Percentiles rank a stretch among this genome's conserved stretches.
Conservation (phyloP, 2,113 vertebrate genomes). For the Shinisaurus crocodilurus region DNA sequence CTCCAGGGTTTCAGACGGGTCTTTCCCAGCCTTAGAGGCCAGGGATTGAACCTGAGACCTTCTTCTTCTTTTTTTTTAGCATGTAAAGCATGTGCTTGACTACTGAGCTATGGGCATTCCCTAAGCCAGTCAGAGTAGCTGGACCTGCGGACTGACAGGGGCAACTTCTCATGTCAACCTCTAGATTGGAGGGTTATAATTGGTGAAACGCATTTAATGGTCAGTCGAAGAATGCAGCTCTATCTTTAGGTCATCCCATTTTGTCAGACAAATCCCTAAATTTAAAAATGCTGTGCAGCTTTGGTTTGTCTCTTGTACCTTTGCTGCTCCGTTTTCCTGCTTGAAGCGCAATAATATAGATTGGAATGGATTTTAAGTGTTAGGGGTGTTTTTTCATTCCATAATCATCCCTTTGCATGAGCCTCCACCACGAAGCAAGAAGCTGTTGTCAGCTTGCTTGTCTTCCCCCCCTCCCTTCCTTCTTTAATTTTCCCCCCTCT, state of each 20-base stretch:
- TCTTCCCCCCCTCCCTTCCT: slow-evolving; percentile 50
- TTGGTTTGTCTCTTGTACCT: not conserved
- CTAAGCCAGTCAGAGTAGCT: not conserved
- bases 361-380: slow-evolving; percentile 28
- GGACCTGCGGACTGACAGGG: not conserved
- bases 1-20: not conserved
- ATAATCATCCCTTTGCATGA: slow-evolving; percentile 70
- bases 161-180: not conserved
- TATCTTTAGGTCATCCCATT: not conserved
- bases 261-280: not conserved
- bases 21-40: not conserved
- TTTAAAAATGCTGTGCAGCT: not conserved
- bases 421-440: slow-evolving; percentile 47
- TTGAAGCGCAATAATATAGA: slow-evolving; percentile 50
- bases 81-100: too few relatives aligned
- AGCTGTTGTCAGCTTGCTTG: slow-evolving; percentile 69
- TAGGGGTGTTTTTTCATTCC: slow-evolving; percentile 39
- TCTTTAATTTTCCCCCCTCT: not conserved
- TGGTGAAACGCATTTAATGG: not conserved
- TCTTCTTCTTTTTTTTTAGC: not conserved
- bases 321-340: slow-evolving; percentile 50
- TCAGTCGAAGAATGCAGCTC: not conserved
- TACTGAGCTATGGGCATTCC: not conserved
- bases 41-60: not conserved
- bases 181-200: not conserved